phyloP scores from a whole-genome alignment of 2,113 vertebrate species.

The Zonotrichia leucophrys region DNA sequence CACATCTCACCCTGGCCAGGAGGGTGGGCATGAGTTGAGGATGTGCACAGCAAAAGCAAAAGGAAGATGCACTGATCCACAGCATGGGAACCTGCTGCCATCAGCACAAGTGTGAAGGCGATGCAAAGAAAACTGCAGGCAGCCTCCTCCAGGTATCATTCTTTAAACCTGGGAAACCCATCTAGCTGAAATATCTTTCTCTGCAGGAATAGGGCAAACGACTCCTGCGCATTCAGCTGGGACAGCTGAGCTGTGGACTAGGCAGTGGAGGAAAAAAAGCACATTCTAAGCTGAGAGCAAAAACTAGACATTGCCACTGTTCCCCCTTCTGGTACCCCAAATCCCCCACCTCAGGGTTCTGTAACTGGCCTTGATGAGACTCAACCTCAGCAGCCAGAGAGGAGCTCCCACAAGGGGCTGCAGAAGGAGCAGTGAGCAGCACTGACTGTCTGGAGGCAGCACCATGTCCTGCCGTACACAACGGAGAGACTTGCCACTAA shows the following conservation, averaged over 20 bases:
- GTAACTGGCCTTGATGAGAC: fast-evolving
- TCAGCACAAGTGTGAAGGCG: not conserved
- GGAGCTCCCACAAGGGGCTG: not conserved
- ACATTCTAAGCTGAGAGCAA: not conserved
- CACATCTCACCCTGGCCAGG: not conserved
- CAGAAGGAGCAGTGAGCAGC: not conserved
- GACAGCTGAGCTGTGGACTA: not conserved
- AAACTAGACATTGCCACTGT: not conserved
- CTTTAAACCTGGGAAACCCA: slow-evolving; percentile 11
- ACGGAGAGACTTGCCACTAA: not conserved
- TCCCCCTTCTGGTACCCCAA: not conserved
- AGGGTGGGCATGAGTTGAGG: not conserved
- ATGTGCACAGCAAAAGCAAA: not conserved
- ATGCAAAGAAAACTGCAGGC: not conserved
- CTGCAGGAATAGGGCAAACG: not conserved
- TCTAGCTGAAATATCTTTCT: slow-evolving; percentile 38
- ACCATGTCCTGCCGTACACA: not conserved
- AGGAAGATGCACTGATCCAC: not conserved
- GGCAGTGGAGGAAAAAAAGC: not conserved
- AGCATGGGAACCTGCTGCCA: not conserved
- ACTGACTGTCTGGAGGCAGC: fast-evolving
- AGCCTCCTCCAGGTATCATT: slow-evolving; percentile 15
- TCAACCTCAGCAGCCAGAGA: not conserved
- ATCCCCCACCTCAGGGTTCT: not conserved
- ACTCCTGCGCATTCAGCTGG: not conserved